Percentiles rank a stretch among this genome's conserved stretches.
These are phyloP conservation scores for Cheilosia pagana DNA, from an alignment of 2,888 invertebrate species.

Conservation along the genomic window DNA sequence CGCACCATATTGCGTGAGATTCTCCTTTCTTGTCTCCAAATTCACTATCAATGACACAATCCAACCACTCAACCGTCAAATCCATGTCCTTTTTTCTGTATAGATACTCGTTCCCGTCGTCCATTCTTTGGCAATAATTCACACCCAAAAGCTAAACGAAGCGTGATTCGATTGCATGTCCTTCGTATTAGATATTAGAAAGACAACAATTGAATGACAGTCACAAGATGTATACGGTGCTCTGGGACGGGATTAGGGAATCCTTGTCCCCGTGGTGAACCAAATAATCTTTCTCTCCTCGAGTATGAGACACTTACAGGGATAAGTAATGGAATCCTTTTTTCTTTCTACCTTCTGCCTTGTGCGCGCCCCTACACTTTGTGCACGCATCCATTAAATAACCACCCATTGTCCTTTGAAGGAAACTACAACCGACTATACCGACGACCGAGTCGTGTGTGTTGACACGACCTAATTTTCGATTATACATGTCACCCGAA, in stretches of 20 bases:
- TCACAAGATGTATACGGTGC: conserved; percentile 37
- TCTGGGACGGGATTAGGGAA: conserved; percentile 53
- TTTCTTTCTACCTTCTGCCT: conserved; percentile 3
- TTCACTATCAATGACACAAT: conserved; percentile 58
- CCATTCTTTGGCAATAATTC: conserved; percentile 65
- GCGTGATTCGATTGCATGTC: conserved; percentile 71
- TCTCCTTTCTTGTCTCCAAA: conserved; percentile 8
- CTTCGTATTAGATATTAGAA: conserved; percentile 14
- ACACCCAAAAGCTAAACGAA: conserved; percentile 75
- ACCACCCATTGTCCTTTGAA: conserved; percentile 67
- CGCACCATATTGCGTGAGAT: conserved; percentile 48
- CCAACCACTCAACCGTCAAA: conserved; percentile 69
- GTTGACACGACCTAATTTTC: conserved; percentile 75
- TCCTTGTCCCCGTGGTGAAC: conserved; percentile 70
- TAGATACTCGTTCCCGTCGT: not conserved
- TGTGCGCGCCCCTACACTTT: conserved; percentile 33
- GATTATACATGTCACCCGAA: conserved; percentile 59
- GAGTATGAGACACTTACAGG: conserved; percentile 56
- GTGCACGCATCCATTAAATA: conserved; percentile 75
- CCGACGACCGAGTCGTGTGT: conserved; percentile 31
- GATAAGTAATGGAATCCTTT: conserved; percentile 74
- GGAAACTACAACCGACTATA: not conserved
- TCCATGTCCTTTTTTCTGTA: conserved; percentile 56
- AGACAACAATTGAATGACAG: conserved; percentile 50
- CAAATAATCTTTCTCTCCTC: conserved; percentile 63